Percentiles rank a stretch among this genome's conserved stretches.
Conservation (phyloP, 2,113 vertebrate genomes). For the Cheilinus undulatus region DNA sequence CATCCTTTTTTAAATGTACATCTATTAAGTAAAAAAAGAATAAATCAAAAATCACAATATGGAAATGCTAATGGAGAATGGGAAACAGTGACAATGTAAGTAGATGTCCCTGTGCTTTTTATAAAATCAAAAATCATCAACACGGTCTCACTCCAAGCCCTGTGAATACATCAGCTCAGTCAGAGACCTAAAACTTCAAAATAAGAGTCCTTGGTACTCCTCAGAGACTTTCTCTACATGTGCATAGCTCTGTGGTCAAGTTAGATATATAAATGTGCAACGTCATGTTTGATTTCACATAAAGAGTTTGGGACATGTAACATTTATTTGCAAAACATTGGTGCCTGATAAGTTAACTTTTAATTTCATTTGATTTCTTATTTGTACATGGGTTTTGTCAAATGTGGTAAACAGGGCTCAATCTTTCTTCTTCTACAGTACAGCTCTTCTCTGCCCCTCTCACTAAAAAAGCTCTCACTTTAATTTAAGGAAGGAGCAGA, state of each 20-base stretch:
- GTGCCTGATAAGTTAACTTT: too few relatives aligned
- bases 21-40: slow-evolving; percentile 53
- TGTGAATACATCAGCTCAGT: background rate
- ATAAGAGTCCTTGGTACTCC: background rate
- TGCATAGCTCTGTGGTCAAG: background rate
- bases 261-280: background rate
- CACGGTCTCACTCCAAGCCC: background rate
- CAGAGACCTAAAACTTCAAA: background rate
- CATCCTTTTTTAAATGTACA: slow-evolving; percentile 73
- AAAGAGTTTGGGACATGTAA: too few relatives aligned
- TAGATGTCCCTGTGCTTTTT: slow-evolving; percentile 86
- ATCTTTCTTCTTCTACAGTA: too few relatives aligned
- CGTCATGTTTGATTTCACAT: background rate
- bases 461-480: too few relatives aligned
- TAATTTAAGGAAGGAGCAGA: too few relatives aligned
- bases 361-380: too few relatives aligned
- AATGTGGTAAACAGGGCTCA: too few relatives aligned
- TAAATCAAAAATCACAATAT: slow-evolving; percentile 55
- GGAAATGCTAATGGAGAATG: slow-evolving; percentile 70
- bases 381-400: too few relatives aligned
- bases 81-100: slow-evolving; percentile 51
- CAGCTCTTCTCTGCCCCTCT: too few relatives aligned
- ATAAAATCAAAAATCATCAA: background rate
- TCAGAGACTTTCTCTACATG: background rate
- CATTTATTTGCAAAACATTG: too few relatives aligned